A percentile compares a stretch with the other conserved stretches of the same genome.
Evolutionary conservation across 2,113 vertebrate species (phyloP).

Genomic region (Symphodus melops): DNA sequence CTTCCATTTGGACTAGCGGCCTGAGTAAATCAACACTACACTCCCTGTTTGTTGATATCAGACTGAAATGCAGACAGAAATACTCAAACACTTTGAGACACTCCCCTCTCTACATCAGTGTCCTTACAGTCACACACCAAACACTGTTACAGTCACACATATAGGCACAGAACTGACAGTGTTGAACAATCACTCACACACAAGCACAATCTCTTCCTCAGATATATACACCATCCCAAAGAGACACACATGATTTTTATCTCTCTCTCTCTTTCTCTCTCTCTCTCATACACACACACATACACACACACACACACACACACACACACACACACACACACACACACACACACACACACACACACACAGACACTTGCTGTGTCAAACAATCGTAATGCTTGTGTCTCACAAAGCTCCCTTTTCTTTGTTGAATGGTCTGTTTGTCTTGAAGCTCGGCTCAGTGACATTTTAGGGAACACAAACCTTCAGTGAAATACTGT

Average conservation of each 20-base stretch:
- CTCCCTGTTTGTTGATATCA: constrained; percentile 35
- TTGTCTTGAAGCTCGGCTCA: constrained; percentile 62
- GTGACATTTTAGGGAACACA: constrained; percentile 66
- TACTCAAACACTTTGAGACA: constrained; percentile 28
- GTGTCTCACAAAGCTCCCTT: constrained; percentile 77
- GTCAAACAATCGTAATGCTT: constrained; percentile 71
- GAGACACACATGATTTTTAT: constrained; percentile 50
- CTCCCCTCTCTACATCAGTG: constrained; percentile 20
- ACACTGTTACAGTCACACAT: constrained; percentile 24
- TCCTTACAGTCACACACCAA: constrained; percentile 20
- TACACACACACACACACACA: constrained; percentile 9
- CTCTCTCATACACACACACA: constrained; percentile 8
- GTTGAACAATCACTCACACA: constrained; percentile 51
- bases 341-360: constrained; percentile 12
- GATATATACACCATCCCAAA: constrained; percentile 55
- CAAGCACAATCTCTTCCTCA: constrained; percentile 50
- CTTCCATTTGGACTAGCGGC: constrained; percentile 48
- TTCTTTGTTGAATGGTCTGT: constrained; percentile 70
- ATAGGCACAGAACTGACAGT: constrained; percentile 29
- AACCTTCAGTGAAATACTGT: constrained; percentile 37
- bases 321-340: constrained; percentile 24
- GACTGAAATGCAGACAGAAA: constrained; percentile 44
- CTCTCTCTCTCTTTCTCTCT: constrained; percentile 20
- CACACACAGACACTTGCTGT: constrained; percentile 22
- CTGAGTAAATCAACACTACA: constrained; percentile 9